These are phyloP conservation scores for Chauna torquata DNA, from an alignment of 2,113 vertebrate genomes.

Conservation along the genomic window DNA sequence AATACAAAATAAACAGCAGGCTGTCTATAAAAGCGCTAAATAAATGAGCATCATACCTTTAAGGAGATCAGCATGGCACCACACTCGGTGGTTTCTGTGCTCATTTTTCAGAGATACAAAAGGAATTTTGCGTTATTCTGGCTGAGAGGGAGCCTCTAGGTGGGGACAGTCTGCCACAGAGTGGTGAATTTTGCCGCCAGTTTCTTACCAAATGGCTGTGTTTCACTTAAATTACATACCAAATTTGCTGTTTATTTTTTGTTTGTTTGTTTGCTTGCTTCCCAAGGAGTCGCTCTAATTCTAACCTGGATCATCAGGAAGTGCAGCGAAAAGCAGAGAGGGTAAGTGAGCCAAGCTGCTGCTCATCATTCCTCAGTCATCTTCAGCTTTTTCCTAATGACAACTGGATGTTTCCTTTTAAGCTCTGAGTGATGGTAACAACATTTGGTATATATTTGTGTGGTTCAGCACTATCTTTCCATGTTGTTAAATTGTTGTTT, in stretches of 20 bases:
- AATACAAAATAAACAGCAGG: neutral
- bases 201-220: neutral
- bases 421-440: neutral
- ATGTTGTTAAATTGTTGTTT: neutral
- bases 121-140: neutral
- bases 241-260: neutral
- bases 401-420: neutral
- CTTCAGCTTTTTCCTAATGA: neutral
- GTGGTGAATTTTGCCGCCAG: neutral
- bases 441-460: neutral
- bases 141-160: neutral
- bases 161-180: neutral
- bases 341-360: neutral
- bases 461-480: rapidly evolving
- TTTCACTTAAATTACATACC: neutral
- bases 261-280: neutral
- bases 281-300: neutral
- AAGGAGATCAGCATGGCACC: neutral
- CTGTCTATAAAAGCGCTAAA: neutral
- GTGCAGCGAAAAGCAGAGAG: neutral
- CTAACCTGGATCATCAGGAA: neutral
- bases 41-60: neutral
- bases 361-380: rapidly evolving
- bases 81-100: neutral
- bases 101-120: neutral